Evolutionary conservation across 2,113 vertebrate genomes (phyloP).

Genomic region (Oostethus manadensis): DNA sequence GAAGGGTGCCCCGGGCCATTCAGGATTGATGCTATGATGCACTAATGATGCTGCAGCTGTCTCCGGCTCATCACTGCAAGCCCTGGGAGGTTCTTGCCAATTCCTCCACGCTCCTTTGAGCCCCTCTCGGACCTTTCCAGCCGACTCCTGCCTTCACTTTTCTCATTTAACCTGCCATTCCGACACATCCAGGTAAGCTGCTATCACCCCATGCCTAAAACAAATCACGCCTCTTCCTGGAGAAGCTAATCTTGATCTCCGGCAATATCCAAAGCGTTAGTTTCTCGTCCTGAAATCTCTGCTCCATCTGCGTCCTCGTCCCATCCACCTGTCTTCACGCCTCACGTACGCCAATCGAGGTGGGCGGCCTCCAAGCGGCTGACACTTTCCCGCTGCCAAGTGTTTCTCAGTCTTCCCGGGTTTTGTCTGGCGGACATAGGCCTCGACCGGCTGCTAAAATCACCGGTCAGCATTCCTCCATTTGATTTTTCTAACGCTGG

Average conservation of each 20-base stretch:
- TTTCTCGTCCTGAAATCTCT: conserved; percentile 20
- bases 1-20: conserved; percentile 14
- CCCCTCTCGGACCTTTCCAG: conserved; percentile 34
- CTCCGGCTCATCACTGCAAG: conserved; percentile 52
- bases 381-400: conserved; percentile 28
- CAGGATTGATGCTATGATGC: conserved; percentile 62
- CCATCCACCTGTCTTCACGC: conserved; percentile 42
- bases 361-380: conserved; percentile 26
- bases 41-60: conserved; percentile 69
- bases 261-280: not conserved
- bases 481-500: too few species aligned
- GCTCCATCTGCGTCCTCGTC: conserved; percentile 35
- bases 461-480: too few species aligned
- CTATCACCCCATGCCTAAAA: not conserved
- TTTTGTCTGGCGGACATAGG: conserved; percentile 30
- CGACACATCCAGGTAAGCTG: conserved; percentile 34
- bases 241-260: not conserved
- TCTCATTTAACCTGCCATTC: conserved; percentile 43
- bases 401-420: conserved; percentile 26
- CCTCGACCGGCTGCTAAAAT: conserved; percentile 16
- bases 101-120: conserved; percentile 46
- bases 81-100: conserved; percentile 31
- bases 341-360: conserved; percentile 23
- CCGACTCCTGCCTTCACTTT: conserved; percentile 24
- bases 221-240: conserved; percentile 1